Evolutionary conservation across 2,888 invertebrate species (phyloP).

Genomic region (Hyalella azteca): DNA sequence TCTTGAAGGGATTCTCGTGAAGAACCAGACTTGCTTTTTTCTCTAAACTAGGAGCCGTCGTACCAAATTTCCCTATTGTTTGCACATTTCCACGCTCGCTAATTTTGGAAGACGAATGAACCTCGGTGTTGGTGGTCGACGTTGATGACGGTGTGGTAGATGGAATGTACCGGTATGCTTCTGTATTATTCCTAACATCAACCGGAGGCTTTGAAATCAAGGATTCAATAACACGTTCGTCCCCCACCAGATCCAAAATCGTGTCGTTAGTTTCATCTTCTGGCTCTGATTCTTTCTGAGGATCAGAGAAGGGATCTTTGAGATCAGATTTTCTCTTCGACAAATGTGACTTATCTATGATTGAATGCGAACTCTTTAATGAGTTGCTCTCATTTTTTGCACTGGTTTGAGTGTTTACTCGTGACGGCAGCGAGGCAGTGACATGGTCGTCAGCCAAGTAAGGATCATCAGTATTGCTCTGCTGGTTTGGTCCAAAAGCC

Average conservation of each 20-base stretch:
- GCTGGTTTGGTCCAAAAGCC: neutral
- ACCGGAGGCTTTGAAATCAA: neutral
- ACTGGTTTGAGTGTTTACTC: neutral
- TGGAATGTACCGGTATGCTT: too few species aligned
- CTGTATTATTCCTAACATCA: neutral
- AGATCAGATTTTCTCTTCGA: neutral
- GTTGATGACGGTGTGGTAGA: too few species aligned
- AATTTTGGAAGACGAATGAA: too few species aligned
- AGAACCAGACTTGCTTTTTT: too few species aligned
- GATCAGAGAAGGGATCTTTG: neutral
- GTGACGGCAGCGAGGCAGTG: neutral
- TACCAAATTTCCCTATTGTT: too few species aligned
- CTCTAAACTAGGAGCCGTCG: too few species aligned
- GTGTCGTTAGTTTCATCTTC: neutral
- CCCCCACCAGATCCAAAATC: neutral
- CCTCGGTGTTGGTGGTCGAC: too few species aligned
- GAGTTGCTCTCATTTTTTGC: neutral
- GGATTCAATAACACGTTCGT: neutral
- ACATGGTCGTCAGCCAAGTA: neutral
- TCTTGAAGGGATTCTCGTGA: slow-evolving; percentile 19
- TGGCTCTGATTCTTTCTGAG: neutral
- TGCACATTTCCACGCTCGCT: too few species aligned
- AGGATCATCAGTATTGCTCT: neutral
- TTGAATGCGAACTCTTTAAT: neutral
- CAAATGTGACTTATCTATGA: too few species aligned